Base-by-base conservation (phyloP, 2,888 invertebrate genomes). In the Folsomia candida region DNA sequence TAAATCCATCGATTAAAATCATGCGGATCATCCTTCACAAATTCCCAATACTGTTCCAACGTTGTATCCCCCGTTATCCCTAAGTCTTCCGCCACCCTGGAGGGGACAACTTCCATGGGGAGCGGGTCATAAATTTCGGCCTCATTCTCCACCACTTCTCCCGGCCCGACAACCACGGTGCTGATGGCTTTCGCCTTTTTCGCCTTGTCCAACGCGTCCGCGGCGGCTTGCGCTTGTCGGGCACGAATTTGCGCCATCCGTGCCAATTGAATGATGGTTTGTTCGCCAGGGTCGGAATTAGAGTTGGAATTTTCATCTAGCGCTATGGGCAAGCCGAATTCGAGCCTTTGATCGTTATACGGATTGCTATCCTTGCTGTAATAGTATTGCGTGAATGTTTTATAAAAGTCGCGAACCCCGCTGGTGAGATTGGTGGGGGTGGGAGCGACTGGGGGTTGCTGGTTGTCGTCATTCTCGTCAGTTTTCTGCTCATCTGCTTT, bases 1-100 rank as follows among this genome's bases (percentile, higher is more conserved):
- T 80, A 80, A 1, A 80, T 79, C 81, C 81, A 81, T 11, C 81
- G 76, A 74, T 81, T 80, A 67, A 81, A 81, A 69, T 81, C 81
- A 60, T 80, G 78, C 0, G 81, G 81, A 65, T 80, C 80, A 24
- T 81, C 79, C 37, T 79, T 78, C 0, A 81, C 81, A 76, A 80
- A 80, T 25, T 80, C 76, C 81, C 81, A 81, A 66, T 80, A 81
- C 51, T 80, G 80, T 1, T 80, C 79, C 58, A 81, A 65, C 2
- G 68, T 74, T 2, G 77, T 76, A 28, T 75, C 73, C 1, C 69
- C 67, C 2, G 75, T 73, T 25, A 73, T 73, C 2, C 76, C 73
- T 37, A 76, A 67, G 18, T 73, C 70, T 14, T 73, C 74, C 1
- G 73, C 59, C 24, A 68, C 64, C 14, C 67, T 74, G n/a, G 74